Conservation (phyloP, 2,113 vertebrate species). For the Xiphorhynchus elegans region DNA sequence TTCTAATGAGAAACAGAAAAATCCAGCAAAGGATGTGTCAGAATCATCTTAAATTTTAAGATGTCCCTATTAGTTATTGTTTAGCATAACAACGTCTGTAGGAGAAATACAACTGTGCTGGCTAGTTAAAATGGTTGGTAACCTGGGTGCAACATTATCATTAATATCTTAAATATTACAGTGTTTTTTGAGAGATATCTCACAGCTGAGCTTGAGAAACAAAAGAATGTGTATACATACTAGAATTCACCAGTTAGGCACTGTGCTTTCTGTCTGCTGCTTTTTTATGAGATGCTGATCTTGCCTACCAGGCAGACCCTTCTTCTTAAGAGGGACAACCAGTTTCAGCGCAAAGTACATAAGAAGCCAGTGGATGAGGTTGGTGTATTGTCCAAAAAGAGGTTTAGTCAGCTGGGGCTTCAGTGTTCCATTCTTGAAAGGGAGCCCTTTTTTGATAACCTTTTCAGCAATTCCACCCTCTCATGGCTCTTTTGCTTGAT, state of each 20-base stretch:
- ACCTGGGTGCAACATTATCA: neutral
- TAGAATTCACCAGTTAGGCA: neutral
- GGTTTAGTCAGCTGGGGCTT: neutral
- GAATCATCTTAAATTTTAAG: constrained; percentile 25
- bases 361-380: neutral
- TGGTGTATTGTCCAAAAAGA: neutral
- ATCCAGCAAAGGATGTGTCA: neutral
- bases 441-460: neutral
- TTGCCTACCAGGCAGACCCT: neutral
- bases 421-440: neutral
- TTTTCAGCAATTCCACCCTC: neutral
- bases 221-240: neutral
- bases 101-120: neutral
- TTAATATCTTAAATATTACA: neutral
- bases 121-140: neutral
- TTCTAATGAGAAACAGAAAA: neutral
- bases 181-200: neutral
- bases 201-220: neutral
- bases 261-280: neutral
- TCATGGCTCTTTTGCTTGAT: neutral
- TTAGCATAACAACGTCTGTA: neutral
- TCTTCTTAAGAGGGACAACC: neutral
- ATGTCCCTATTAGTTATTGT: neutral
- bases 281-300: neutral
- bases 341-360: neutral